Conservation (phyloP, 1,140 invertebrate species). For the Macrocentrus cingulum region DNA sequence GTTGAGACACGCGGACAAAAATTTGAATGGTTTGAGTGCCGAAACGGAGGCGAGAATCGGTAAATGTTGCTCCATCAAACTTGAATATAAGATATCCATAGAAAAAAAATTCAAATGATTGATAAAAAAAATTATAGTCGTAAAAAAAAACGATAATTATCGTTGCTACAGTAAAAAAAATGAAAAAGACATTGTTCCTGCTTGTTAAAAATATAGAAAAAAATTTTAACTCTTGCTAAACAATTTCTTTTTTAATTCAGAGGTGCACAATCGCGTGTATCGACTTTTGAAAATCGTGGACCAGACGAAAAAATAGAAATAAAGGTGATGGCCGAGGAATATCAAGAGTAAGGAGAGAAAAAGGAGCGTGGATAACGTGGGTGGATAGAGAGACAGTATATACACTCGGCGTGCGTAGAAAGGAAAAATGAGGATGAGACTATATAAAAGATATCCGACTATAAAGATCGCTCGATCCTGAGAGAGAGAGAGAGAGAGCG, state of each 20-base stretch:
- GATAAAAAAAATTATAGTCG: too few relatives aligned
- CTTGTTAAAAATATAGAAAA: too few relatives aligned
- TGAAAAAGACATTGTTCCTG: too few relatives aligned
- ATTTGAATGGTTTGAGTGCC: too few relatives aligned
- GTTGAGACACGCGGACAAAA: conserved; percentile 1
- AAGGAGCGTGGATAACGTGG: conserved; percentile 12
- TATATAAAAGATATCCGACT: conserved; percentile 34
- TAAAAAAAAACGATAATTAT: too few relatives aligned
- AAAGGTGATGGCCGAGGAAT: conserved; percentile 19
- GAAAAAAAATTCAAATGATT: too few relatives aligned
- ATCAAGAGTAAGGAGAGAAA: conserved; percentile 19
- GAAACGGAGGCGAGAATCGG: too few relatives aligned
- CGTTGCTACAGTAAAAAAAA: too few relatives aligned
- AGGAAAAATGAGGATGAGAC: conserved; percentile 22
- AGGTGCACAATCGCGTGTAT: conserved; percentile 20
- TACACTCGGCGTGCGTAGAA: not conserved
- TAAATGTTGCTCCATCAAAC: too few relatives aligned
- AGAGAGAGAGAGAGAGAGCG: conserved; percentile 21
- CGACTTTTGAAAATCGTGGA: conserved; percentile 18
- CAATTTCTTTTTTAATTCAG: not conserved
- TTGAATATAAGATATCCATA: too few relatives aligned
- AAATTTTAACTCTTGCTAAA: too few relatives aligned
- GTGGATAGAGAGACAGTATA: not conserved
- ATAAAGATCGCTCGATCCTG: conserved; percentile 32
- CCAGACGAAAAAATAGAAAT: too few relatives aligned